Evolutionary conservation across 1,140 invertebrate species (phyloP), one percentile per base, ranked within the genome.

Genomic region (Pseudomyrmex pallidus): DNA sequence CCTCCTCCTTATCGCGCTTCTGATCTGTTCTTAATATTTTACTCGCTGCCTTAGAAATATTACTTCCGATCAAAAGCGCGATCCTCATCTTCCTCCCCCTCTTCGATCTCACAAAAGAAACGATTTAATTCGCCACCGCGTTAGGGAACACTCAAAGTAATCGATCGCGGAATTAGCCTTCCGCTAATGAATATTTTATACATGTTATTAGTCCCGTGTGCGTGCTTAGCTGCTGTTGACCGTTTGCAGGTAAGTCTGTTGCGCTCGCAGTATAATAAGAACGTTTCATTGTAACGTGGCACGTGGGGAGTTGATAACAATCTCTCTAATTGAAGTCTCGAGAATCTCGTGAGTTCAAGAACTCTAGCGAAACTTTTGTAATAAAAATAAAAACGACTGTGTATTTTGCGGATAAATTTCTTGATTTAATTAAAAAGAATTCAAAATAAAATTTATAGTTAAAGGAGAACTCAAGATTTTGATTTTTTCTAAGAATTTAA

Each of bases 31-130:
- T 54, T 22, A 15, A 48, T 0, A 59, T 80, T 78, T 80, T 17
- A 25, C 46, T 59, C 22, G 7, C 50, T 20, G 15, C 2, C 4
- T 10, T 48, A 56, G 59, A 77, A 22, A 72, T 48, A 68, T 83
- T 86, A 52, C 52, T 70, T 66, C 15, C 10, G 20, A 35, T 56
- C 48, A 46, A 46, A 74, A 74, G 22, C 67, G 66, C 76, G 66
- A 59, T 25, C 5, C 35, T 35, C 5, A 35, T 35, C 35, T 5
- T 7, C 35, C 5, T 35, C 35, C 35, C 67, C 8, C 50, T 25
- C n/a, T 54, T 67, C 48, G 25, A 10, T 35, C 62, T 44, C 17
- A 15, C 50, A 10, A 9, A 20, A 50, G 13, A 17, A 15, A 61
- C 12, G 44, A 61, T 25, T 57, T 15, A n/a, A 35, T 72, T 22